Conservation (phyloP, 2,113 vertebrate genomes). For the Perccottus glenii region DNA sequence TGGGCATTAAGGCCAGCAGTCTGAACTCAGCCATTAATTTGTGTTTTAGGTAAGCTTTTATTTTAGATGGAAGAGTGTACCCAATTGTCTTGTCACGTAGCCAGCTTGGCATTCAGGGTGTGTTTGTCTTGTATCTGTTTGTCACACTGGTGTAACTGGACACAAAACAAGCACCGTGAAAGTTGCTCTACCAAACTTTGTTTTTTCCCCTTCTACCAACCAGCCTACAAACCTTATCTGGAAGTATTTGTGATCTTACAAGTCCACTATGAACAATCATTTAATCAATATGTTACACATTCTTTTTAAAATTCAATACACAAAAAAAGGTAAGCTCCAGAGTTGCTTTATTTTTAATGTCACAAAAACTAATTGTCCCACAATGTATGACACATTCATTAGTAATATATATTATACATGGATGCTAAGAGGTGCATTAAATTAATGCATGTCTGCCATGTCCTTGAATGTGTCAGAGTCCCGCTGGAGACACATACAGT, state of each 20-base stretch:
- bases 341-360: too few species aligned
- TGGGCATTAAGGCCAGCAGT: not conserved
- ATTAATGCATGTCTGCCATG: not conserved
- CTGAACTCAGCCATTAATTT: too few species aligned
- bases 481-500: slow-evolving; percentile 18
- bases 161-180: slow-evolving; percentile 14
- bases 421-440: slow-evolving; percentile 19
- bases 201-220: too few species aligned
- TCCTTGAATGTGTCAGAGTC: slow-evolving; percentile 29
- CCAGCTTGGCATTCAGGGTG: slow-evolving; percentile 1
- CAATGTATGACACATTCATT: not conserved
- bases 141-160: slow-evolving; percentile 33
- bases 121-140: slow-evolving; percentile 5
- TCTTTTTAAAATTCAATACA: too few species aligned
- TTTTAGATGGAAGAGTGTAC: not conserved
- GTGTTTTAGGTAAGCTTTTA: too few species aligned
- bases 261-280: too few species aligned
- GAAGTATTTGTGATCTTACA: too few species aligned
- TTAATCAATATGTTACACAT: too few species aligned
- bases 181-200: too few species aligned
- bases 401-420: slow-evolving; percentile 5
- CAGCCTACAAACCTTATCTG: too few species aligned
- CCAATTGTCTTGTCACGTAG: slow-evolving; percentile 24
- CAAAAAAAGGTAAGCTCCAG: too few species aligned
- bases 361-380: too few species aligned